Base-by-base conservation (phyloP, 2,888 invertebrate genomes). In the Oxyteleia sp. region DNA sequence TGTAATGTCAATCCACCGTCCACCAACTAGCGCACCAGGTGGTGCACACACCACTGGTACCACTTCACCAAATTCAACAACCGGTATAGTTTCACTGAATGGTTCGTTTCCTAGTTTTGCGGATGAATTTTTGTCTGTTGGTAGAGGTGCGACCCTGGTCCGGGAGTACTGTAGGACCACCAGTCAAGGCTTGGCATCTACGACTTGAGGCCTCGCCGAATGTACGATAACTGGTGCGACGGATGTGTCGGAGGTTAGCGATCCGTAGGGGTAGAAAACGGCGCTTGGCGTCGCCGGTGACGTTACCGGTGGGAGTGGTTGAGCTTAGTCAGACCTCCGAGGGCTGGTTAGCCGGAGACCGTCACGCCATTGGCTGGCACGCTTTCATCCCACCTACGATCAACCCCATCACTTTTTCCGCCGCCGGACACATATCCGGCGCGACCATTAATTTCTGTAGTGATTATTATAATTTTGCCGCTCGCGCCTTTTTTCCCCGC, bases 371-470 rank as follows among this genome's bases (percentile, higher is more conserved):
- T 83, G 82, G 82, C 51, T 61, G 66, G 0, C 38, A 35, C 23
- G 20, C 1, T 26, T 72, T 72, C 66, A 72, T 76, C 76, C 82
- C 82, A 72, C 76, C 82, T 72, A 68, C 76, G 61, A 68, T 64
- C 76, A 82, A 78, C 72, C 82, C 76, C 78, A 76, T 82, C 82
- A 68, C 76, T 78, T 82, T 82, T 76, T 59, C 75, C 69, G 15
- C 18, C 66, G 51, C 66, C 63, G 76, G 76, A 78, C 82, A 78
- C 72, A 78, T 69, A 69, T 76, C 64, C 71, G 47, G 53, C 18
- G 55, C 72, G 72, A 82, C 71, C 82, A 84, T 84, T 84, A 82
- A 84, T 84, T 82, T 82, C 79, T 63, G 68, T 76, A 84, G 81
- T 72, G 72, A 81, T 84, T 84, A 84, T 84, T 81, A 74, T 81